Evolutionary conservation across 2,797 vertebrate genomes (phyloP).

Genomic region (Acrossocheilus wenchowensis): DNA sequence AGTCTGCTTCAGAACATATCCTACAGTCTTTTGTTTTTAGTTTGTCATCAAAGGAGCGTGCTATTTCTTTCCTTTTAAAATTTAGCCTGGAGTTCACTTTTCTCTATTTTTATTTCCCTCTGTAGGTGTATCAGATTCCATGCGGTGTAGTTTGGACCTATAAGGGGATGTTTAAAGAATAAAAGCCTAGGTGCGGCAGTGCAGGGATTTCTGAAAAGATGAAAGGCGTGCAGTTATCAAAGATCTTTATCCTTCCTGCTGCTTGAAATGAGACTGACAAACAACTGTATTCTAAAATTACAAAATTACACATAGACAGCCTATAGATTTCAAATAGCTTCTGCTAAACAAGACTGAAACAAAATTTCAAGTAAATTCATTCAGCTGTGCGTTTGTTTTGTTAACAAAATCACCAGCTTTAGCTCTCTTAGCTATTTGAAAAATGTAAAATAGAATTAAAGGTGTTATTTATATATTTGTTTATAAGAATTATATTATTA

Average conservation of each 20-base stretch:
- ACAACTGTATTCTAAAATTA: constrained; percentile 60
- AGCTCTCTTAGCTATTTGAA: background rate
- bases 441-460: background rate
- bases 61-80: constrained; percentile 59
- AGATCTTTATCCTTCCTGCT: constrained; percentile 60
- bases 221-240: constrained; percentile 63
- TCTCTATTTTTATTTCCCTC: constrained; percentile 49
- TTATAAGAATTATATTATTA: background rate
- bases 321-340: constrained; percentile 23
- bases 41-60: constrained; percentile 60
- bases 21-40: constrained; percentile 58
- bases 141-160: constrained; percentile 60
- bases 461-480: background rate
- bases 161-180: constrained; percentile 59
- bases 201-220: constrained; percentile 63
- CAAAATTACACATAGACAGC: constrained; percentile 56
- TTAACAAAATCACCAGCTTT: background rate
- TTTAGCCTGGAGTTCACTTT: constrained; percentile 61
- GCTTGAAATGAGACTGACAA: constrained; percentile 60
- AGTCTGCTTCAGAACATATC: constrained; percentile 54
- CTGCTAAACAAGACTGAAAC: background rate
- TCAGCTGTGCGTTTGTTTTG: background rate
- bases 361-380: constrained; percentile 15
- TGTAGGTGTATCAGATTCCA: constrained; percentile 61
- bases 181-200: constrained; percentile 54